These are phyloP conservation scores for Leucopsar rothschildi DNA, from an alignment of 2,113 vertebrate species.

Conservation along the genomic window DNA sequence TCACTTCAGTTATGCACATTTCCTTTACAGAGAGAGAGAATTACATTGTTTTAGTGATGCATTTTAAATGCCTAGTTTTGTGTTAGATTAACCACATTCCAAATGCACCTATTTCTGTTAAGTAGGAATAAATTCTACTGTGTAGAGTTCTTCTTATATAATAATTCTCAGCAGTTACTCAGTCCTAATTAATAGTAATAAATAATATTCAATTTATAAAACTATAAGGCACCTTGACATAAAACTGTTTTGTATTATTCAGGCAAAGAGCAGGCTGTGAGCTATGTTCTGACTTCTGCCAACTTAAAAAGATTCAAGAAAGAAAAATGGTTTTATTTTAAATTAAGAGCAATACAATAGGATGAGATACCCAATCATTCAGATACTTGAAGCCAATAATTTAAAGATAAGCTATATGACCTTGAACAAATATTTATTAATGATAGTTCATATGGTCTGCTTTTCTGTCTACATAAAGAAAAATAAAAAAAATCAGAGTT, in stretches of 20 bases:
- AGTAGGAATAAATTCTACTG: background rate
- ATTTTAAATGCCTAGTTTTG: background rate
- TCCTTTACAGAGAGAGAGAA: background rate
- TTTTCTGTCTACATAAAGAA: background rate
- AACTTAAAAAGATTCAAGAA: background rate
- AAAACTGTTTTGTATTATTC: background rate
- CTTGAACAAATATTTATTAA: background rate
- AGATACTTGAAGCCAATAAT: background rate
- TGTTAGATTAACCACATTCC: background rate
- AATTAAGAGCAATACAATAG: background rate
- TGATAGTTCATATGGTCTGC: accelerated
- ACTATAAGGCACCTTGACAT: background rate
- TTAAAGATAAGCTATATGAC: background rate
- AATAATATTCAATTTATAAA: background rate
- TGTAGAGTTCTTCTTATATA: background rate
- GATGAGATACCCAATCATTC: background rate
- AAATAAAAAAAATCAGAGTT: background rate
- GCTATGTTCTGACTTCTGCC: background rate
- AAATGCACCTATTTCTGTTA: background rate
- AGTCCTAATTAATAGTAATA: background rate
- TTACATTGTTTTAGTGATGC: background rate
- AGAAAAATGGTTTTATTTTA: accelerated
- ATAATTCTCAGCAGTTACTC: background rate
- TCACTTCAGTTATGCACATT: background rate
- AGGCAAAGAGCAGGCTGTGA: background rate